Base-by-base conservation (phyloP, 2,888 invertebrate species). In the Sarcophaga carnaria region DNA sequence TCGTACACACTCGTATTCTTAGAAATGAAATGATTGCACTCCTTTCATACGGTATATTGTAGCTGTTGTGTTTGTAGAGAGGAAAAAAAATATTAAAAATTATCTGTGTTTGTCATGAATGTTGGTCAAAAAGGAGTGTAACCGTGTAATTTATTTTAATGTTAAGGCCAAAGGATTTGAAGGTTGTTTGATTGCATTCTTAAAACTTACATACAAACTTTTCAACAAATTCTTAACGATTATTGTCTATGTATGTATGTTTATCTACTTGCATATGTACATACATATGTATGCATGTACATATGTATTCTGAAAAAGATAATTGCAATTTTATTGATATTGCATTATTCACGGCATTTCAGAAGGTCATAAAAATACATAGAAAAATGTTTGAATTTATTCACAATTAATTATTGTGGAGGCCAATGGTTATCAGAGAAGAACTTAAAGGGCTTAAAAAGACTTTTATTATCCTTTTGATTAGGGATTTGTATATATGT, bases 261-360 rank as follows among this genome's bases (percentile, higher is more conserved):
- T 20, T 20, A 22, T 22, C 1, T 22, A 22, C 22, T 22, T 22
- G 22, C 22, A 22, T 22, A 22, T 22, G 20, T 45, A 70, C 8
- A 17, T 47, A 62, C 37, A 60, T 11, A 49, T 20, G 14, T 20
- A 71, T 20, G 14, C 14, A 71, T 27, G 10, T 71, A n/a, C 22
- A 54, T 54, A 27, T 54, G 5, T 45, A 63, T 71, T 83, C 12
- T 12, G 22, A 37, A 62, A 72, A 1, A 83, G 72, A 74, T 83
- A 83, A 83, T 83, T 78, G 83, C 78, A 78, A 22, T 83, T 78
- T 78, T 83, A 78, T 83, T 74, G 83, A 67, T 74, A 78, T 83
- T 78, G 77, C 77, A 67, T 78, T 72, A 78, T 69, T 74, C 72
- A 78, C 69, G 78, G 62, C 72, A 78, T 78, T 78, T 72, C 17